phyloP scores from a whole-genome alignment of 2,797 vertebrate genomes.

The Decapterus maruadsi region DNA sequence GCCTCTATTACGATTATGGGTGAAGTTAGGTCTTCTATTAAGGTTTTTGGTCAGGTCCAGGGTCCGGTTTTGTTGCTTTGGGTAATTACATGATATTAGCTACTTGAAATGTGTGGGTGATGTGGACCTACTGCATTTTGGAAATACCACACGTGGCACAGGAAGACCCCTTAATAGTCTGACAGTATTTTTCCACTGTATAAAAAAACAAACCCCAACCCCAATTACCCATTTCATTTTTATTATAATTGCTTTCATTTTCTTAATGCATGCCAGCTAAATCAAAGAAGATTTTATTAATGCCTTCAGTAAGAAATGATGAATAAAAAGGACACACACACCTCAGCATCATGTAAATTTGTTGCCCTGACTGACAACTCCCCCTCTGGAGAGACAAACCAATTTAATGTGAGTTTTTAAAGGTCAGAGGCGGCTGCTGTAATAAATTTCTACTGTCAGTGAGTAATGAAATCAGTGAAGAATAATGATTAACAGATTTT shows the following conservation, averaged over 20 bases:
- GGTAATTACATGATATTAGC: background rate
- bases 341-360: constrained; percentile 28
- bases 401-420: constrained; percentile 64
- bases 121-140: background rate
- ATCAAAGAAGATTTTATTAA: background rate
- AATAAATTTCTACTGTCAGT: constrained; percentile 52
- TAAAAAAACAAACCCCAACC: constrained; percentile 4
- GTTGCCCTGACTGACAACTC: constrained; percentile 38
- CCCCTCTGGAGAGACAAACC: constrained; percentile 19
- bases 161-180: background rate
- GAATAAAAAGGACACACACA: constrained; percentile 10
- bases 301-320: background rate
- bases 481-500: constrained; percentile 59
- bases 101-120: background rate
- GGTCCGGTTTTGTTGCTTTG: background rate
- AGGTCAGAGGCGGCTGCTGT: constrained; percentile 58
- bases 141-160: background rate
- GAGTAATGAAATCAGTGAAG: constrained; percentile 61
- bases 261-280: background rate
- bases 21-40: background rate
- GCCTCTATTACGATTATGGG: background rate
- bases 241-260: background rate
- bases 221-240: background rate
- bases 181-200: background rate
- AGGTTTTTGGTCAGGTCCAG: background rate